Evolutionary conservation across 2,113 vertebrate genomes (phyloP).

Genomic region (Strix uralensis): DNA sequence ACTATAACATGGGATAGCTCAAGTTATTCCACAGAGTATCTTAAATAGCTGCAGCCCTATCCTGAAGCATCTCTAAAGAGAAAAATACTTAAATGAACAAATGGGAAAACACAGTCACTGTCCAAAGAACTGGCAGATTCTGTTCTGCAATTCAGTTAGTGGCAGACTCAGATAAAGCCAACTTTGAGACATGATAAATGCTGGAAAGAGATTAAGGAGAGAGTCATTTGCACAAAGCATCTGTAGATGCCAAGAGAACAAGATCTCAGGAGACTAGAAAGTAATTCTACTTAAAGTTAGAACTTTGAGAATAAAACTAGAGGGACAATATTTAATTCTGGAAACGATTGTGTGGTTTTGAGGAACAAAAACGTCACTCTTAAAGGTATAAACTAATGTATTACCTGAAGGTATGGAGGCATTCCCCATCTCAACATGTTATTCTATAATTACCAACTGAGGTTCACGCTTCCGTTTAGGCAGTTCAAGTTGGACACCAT

Average conservation of each 20-base stretch:
- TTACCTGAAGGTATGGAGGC: neutral
- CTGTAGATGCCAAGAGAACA: neutral
- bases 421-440: neutral
- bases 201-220: neutral
- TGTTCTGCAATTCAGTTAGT: neutral
- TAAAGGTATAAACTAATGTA: neutral
- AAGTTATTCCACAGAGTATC: neutral
- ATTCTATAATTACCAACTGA: neutral
- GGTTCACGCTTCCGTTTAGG: neutral
- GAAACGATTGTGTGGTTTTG: neutral
- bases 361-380: neutral
- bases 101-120: neutral
- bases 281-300: neutral
- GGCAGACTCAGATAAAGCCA: neutral
- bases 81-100: neutral
- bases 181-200: neutral
- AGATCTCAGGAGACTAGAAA: neutral
- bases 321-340: neutral
- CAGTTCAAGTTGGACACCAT: neutral
- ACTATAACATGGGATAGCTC: neutral
- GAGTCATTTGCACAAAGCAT: neutral
- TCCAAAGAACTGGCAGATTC: neutral
- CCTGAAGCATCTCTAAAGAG: neutral
- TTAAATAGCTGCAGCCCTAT: neutral
- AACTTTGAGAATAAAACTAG: neutral